These are phyloP conservation scores for Glomeris marginata DNA, from an alignment of 2,888 invertebrate species.

Conservation along the genomic window DNA sequence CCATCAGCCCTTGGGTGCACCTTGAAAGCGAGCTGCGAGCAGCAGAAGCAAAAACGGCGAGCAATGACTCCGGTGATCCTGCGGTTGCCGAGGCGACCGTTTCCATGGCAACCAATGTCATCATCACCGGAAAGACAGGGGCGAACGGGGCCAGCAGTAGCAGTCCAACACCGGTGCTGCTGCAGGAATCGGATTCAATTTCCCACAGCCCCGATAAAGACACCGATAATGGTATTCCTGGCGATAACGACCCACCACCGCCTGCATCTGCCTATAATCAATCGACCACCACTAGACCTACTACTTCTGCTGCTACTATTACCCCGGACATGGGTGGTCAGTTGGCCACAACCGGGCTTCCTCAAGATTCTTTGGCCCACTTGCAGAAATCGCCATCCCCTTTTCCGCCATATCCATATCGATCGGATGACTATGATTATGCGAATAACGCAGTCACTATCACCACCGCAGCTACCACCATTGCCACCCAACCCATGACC, in stretches of 20 bases:
- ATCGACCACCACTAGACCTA: not conserved
- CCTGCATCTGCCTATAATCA: too few relatives aligned
- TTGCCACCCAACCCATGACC: not conserved
- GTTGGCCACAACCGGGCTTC: too few relatives aligned
- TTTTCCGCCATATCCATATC: not conserved
- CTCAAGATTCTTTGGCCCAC: too few relatives aligned
- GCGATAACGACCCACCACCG: too few relatives aligned
- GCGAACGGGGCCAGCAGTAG: too few relatives aligned
- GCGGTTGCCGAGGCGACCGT: too few relatives aligned
- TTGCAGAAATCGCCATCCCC: not conserved
- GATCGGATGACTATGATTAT: slow-evolving; percentile 2
- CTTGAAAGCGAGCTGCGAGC: not conserved
- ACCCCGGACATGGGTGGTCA: not conserved
- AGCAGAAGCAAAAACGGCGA: too few relatives aligned
- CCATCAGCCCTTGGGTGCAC: slow-evolving; percentile 10
- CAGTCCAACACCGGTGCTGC: too few relatives aligned
- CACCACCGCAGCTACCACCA: slow-evolving; percentile 2
- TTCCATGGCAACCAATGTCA: slow-evolving; percentile 10
- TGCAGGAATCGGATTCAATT: too few relatives aligned
- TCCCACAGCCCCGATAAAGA: too few relatives aligned
- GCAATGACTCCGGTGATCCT: too few relatives aligned
- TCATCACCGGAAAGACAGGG: not conserved
- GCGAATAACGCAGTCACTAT: not conserved
- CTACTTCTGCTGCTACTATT: not conserved
- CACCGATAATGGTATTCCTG: too few relatives aligned